A percentile compares a stretch with the other conserved stretches of the same genome.
Evolutionary conservation across 92 coral and sea anemone species (phyloP).

Genomic region (Palythoa caribaeorum): DNA sequence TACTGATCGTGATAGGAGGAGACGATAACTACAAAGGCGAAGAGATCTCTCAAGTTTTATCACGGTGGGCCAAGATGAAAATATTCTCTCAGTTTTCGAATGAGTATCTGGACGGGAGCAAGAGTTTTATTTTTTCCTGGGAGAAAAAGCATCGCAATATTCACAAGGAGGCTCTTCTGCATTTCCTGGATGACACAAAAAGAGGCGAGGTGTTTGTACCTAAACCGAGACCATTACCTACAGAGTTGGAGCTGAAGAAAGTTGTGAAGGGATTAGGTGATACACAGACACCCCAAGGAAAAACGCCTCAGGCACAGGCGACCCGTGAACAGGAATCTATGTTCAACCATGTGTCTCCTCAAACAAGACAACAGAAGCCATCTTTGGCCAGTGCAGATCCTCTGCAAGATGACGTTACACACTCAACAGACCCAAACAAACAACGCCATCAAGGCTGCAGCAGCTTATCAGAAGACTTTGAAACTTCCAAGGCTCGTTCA

Average conservation of each 20-base stretch:
- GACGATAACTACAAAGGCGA: constrained; percentile 64
- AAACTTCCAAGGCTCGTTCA: background rate
- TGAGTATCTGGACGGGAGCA: constrained; percentile 64
- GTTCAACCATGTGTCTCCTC: background rate
- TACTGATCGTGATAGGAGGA: constrained; percentile 65
- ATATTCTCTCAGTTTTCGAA: constrained; percentile 53
- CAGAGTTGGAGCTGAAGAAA: background rate
- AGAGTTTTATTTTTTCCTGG: constrained; percentile 70
- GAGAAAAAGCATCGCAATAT: constrained; percentile 52
- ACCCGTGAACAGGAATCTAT: background rate
- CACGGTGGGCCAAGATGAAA: constrained; percentile 63
- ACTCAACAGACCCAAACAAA: background rate
- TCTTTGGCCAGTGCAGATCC: too few relatives aligned
- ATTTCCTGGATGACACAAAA: constrained; percentile 50
- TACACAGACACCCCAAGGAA: too few relatives aligned
- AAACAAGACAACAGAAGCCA: background rate
- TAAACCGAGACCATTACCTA: constrained; percentile 36
- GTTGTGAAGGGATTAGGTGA: background rate
- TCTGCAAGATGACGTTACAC: too few relatives aligned
- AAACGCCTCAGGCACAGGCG: background rate
- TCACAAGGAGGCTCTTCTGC: constrained; percentile 66
- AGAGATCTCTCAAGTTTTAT: constrained; percentile 37
- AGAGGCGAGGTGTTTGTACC: constrained; percentile 46
- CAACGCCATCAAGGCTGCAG: background rate
- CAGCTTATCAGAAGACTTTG: background rate